A percentile compares a stretch with the other conserved stretches of the same genome.
phyloP scores from a whole-genome alignment of 2,797 vertebrate genomes.

The Pampus argenteus region DNA sequence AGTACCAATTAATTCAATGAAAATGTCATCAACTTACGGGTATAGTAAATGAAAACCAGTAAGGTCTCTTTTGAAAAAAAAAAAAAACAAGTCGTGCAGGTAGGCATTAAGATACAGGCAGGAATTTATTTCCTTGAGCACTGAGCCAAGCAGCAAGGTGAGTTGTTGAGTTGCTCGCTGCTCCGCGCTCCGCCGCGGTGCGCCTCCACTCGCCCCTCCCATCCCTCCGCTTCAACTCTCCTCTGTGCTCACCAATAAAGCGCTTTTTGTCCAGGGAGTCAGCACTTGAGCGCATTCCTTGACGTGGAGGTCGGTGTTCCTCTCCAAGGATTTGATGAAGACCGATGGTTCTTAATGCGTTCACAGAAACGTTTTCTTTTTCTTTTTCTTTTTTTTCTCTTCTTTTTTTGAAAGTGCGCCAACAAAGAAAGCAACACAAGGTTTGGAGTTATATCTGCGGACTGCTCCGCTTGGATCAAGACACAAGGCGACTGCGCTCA shows the following conservation, averaged over 20 bases:
- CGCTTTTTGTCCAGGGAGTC: constrained; percentile 75
- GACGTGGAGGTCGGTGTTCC: constrained; percentile 67
- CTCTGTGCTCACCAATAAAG: constrained; percentile 75
- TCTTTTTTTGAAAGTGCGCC: constrained; percentile 12
- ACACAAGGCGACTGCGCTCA: constrained; percentile 53
- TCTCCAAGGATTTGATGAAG: constrained; percentile 67
- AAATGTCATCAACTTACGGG: background rate
- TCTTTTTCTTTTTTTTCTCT: no score
- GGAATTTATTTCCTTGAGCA: constrained; percentile 42
- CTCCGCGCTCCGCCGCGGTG: constrained; percentile 40
- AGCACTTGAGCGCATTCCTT: constrained; percentile 77
- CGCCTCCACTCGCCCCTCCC: constrained; percentile 70
- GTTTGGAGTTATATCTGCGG: constrained; percentile 61
- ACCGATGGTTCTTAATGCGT: constrained; percentile 23
- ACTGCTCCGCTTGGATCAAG: constrained; percentile 61
- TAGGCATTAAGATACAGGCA: constrained; percentile 33
- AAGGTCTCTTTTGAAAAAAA: background rate
- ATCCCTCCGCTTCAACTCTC: constrained; percentile 62
- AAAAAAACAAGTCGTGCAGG: constrained; percentile 69
- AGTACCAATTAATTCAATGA: background rate
- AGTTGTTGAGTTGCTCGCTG: constrained; percentile 56
- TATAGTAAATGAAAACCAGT: constrained; percentile 1
- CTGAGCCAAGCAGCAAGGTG: constrained; percentile 60
- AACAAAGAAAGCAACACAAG: constrained; percentile 35
- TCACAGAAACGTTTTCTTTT: constrained; percentile 24